phyloP scores from a whole-genome alignment of 2,113 vertebrate species.

The Columba janthina region DNA sequence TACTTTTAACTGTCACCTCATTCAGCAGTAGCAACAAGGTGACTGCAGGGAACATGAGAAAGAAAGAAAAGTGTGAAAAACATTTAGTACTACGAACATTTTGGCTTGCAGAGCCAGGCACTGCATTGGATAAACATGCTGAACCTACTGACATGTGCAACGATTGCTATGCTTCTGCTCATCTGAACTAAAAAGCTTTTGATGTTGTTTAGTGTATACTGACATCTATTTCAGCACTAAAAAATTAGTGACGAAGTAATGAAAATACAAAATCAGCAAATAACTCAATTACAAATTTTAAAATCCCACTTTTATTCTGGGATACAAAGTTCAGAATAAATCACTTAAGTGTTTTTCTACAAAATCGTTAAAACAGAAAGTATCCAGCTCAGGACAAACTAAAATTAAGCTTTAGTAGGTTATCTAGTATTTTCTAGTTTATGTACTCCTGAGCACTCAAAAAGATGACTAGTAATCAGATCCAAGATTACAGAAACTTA shows the following conservation, averaged over 20 bases:
- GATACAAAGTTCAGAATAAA: neutral
- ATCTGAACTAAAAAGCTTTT: neutral
- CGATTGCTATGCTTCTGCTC: neutral
- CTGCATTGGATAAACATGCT: neutral
- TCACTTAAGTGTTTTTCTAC: neutral
- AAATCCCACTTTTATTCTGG: neutral
- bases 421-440: neutral
- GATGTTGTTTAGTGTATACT: neutral
- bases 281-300: neutral
- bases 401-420: neutral
- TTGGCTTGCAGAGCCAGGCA: neutral
- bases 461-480: neutral
- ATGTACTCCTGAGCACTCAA: neutral
- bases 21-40: neutral
- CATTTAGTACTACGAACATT: neutral
- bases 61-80: neutral
- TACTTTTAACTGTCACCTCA: neutral
- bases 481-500: slow-evolving; percentile 69
- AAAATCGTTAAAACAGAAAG: neutral
- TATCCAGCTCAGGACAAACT: neutral
- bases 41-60: neutral
- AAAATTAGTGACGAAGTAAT: neutral
- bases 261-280: neutral
- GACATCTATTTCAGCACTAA: neutral
- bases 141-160: neutral